Conservation (phyloP, 2,888 invertebrate species). For the Hydraecia micacea region DNA sequence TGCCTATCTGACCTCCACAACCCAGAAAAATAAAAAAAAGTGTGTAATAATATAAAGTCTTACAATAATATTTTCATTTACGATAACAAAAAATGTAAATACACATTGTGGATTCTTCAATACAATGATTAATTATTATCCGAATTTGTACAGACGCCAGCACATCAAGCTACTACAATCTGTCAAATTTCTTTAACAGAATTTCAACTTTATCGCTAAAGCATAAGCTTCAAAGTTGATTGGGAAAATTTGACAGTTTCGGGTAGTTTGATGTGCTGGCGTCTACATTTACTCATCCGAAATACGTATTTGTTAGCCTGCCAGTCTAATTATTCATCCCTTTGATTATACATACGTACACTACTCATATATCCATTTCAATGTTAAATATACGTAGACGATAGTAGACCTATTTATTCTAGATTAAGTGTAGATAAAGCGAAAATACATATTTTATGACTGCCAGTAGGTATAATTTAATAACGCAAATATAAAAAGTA, state of each 20-base stretch:
- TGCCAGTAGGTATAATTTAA: constrained; percentile 52
- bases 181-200: too few species aligned
- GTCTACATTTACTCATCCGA: constrained; percentile 41
- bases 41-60: constrained; percentile 1
- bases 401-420: constrained; percentile 34
- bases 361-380: constrained; percentile 11
- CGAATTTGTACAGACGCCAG: constrained; percentile 28
- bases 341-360: constrained; percentile 35
- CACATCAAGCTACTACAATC: too few species aligned
- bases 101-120: constrained; percentile 19
- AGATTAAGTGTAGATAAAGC: constrained; percentile 22
- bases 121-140: constrained; percentile 41
- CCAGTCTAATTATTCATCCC: constrained; percentile 44
- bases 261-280: too few species aligned
- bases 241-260: too few species aligned
- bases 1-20: too few species aligned
- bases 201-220: too few species aligned
- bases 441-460: constrained; percentile 38
- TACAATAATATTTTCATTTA: constrained; percentile 20
- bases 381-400: constrained; percentile 19
- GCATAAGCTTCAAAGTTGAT: too few species aligned
- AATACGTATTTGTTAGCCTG: constrained; percentile 40
- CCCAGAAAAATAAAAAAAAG: too few species aligned
- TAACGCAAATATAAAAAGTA: constrained; percentile 42
- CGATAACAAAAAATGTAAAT: constrained; percentile 14